Evolutionary conservation across 2,797 vertebrate genomes (phyloP).

Genomic region (Gobionotothen gibberifrons): DNA sequence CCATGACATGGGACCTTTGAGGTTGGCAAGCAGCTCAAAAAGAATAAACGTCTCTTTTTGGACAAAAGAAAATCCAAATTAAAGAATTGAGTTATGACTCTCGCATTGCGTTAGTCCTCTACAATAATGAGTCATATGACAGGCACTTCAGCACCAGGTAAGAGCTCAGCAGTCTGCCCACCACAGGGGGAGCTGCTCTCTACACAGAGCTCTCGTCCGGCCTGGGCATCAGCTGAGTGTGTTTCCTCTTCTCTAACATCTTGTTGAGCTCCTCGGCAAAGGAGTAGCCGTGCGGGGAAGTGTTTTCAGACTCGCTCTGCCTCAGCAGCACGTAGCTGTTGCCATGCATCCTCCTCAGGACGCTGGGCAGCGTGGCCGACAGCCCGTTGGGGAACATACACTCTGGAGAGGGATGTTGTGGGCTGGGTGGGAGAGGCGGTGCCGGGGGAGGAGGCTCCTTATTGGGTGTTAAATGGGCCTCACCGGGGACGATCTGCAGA

Average conservation of each 20-base stretch:
- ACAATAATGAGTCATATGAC: constrained; percentile 42
- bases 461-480: constrained; percentile 75
- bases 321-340: constrained; percentile 96
- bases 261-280: constrained; percentile 96
- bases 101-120: constrained; percentile 47
- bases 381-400: constrained; percentile 88
- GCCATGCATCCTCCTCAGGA: constrained; percentile 95
- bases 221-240: constrained; percentile 88
- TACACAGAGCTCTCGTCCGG: constrained; percentile 98
- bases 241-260: constrained; percentile 97
- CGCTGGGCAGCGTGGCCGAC: constrained; percentile 89
- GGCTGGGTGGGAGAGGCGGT: constrained; percentile 85
- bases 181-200: constrained; percentile 60
- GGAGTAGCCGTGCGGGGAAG: constrained; percentile 80
- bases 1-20: not conserved
- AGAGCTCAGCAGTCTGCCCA: constrained; percentile 51
- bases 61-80: constrained; percentile 16
- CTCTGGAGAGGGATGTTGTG: constrained; percentile 78
- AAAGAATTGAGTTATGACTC: constrained; percentile 42
- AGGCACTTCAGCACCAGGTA: constrained; percentile 68
- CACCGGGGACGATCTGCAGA: constrained; percentile 91
- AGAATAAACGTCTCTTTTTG: constrained; percentile 38
- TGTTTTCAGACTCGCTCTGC: constrained; percentile 89
- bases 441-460: constrained; percentile 83
- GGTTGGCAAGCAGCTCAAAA: constrained; percentile 25